Evolutionary conservation across 2,888 invertebrate genomes (phyloP).

Genomic region (Thereva nobilitata): DNA sequence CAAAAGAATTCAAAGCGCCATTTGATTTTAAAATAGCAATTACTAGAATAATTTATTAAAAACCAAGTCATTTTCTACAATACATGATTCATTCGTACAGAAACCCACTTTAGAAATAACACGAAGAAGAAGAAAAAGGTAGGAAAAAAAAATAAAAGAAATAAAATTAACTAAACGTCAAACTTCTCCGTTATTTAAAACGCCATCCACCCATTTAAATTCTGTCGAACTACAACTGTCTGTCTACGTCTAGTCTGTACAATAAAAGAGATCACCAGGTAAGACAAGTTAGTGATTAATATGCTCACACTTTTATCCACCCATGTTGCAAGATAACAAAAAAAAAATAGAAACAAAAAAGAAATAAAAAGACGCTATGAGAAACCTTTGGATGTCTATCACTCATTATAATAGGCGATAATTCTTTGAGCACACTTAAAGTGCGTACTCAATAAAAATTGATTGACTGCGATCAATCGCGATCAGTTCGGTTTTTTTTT

Average conservation of each 20-base stretch:
- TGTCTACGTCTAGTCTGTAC: conserved; percentile 13
- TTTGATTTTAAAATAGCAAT: no score
- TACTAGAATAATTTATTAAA: no score
- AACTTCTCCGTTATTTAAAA: conserved; percentile 19
- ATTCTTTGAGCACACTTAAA: conserved; percentile 29
- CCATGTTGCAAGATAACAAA: neutral
- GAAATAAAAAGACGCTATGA: neutral
- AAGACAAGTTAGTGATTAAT: conserved; percentile 26
- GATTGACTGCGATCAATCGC: conserved; percentile 29
- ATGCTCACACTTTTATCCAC: conserved; percentile 28
- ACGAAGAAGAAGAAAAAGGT: neutral
- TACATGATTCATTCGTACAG: neutral
- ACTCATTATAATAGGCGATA: conserved; percentile 31
- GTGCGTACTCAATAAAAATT: conserved; percentile 13
- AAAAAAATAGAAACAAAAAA: no score
- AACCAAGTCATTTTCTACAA: no score
- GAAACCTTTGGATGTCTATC: conserved; percentile 25
- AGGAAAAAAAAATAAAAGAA: neutral
- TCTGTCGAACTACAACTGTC: conserved; percentile 13
- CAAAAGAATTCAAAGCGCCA: no score
- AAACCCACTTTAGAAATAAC: neutral
- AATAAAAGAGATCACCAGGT: conserved; percentile 15
- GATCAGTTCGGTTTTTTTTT: neutral
- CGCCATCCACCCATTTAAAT: conserved; percentile 18
- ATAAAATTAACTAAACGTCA: conserved; percentile 16